phyloP scores from a whole-genome alignment of 23 tunicate genomes.

The Halocynthia roretzi region DNA sequence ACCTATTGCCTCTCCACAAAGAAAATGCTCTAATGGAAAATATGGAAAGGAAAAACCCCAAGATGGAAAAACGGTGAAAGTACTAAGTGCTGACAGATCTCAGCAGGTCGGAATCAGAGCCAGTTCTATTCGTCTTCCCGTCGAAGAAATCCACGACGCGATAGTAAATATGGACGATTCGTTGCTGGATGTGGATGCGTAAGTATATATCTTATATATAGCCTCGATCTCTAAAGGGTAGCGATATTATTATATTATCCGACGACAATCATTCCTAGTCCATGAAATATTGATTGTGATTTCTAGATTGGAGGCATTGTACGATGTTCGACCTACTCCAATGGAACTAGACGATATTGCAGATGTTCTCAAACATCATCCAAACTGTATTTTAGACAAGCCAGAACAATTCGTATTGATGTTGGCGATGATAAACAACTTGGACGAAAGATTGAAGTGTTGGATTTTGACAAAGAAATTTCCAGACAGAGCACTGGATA shows the following conservation, averaged over 20 bases:
- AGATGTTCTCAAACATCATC: slow-evolving; percentile 53
- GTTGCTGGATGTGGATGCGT: slow-evolving; percentile 60
- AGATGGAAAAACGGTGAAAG: slow-evolving; percentile 42
- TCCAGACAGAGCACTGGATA: slow-evolving; percentile 74
- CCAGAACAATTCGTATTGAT: slow-evolving; percentile 91
- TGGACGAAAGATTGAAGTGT: slow-evolving; percentile 77
- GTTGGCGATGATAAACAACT: slow-evolving; percentile 82
- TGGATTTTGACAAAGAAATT: slow-evolving; percentile 82
- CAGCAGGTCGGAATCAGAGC: slow-evolving; percentile 76
- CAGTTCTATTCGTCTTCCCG: slow-evolving; percentile 46
- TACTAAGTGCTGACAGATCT: slow-evolving; percentile 61
- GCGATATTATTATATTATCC: no score
- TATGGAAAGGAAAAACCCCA: slow-evolving; percentile 10
- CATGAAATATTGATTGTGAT: no score
- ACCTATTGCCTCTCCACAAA: slow-evolving; percentile 31
- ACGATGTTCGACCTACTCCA: slow-evolving; percentile 72
- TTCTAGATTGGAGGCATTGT: slow-evolving; percentile 66
- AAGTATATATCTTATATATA: slow-evolving; percentile 11
- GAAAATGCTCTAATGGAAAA: slow-evolving; percentile 7
- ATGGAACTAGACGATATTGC: slow-evolving; percentile 75
- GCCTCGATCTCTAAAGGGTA: background rate
- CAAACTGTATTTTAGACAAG: slow-evolving; percentile 65
- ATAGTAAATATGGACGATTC: slow-evolving; percentile 78
- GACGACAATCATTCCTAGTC: no score
- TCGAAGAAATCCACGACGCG: slow-evolving; percentile 81